Percentiles rank a stretch among this genome's conserved stretches.
Evolutionary conservation across 2,888 invertebrate species (phyloP).

Genomic region (Gastrophysa polygoni): DNA sequence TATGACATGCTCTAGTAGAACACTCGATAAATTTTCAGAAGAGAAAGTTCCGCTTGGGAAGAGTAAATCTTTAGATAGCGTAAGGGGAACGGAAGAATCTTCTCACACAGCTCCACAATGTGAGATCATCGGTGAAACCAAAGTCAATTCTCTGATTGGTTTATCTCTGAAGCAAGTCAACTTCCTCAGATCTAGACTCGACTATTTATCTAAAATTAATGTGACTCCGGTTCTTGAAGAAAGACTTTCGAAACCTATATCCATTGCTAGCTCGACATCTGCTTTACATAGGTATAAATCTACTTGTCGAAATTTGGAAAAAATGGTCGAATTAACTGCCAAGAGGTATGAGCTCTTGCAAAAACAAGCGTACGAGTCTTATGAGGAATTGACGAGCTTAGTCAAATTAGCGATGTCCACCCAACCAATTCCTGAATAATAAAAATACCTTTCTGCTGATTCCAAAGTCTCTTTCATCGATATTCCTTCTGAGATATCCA

Average conservation of each 20-base stretch:
- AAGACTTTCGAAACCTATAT: background rate
- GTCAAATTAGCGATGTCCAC: conserved; percentile 41
- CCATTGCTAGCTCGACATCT: conserved; percentile 11
- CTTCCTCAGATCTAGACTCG: conserved; percentile 40
- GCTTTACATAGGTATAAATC: conserved; percentile 9
- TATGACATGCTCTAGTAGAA: conserved; percentile 34
- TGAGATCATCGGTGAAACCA: background rate
- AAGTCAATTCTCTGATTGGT: conserved; percentile 41
- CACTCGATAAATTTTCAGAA: background rate
- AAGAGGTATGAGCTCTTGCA: conserved; percentile 46
- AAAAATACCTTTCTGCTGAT: background rate
- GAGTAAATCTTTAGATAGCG: background rate
- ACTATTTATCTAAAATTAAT: conserved; percentile 41
- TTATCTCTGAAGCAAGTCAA: conserved; percentile 45
- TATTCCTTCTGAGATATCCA: too few species aligned
- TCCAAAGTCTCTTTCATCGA: background rate
- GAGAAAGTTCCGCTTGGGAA: background rate
- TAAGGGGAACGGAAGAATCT: background rate
- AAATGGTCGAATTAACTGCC: conserved; percentile 45
- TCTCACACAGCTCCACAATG: conserved; percentile 6
- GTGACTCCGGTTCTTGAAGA: conserved; percentile 9
- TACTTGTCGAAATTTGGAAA: conserved; percentile 34
- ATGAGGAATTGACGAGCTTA: conserved; percentile 46
- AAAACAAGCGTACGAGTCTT: conserved; percentile 46
- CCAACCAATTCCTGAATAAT: background rate